phyloP scores from a whole-genome alignment of 2,888 invertebrate species.

The Vanessa cardui region DNA sequence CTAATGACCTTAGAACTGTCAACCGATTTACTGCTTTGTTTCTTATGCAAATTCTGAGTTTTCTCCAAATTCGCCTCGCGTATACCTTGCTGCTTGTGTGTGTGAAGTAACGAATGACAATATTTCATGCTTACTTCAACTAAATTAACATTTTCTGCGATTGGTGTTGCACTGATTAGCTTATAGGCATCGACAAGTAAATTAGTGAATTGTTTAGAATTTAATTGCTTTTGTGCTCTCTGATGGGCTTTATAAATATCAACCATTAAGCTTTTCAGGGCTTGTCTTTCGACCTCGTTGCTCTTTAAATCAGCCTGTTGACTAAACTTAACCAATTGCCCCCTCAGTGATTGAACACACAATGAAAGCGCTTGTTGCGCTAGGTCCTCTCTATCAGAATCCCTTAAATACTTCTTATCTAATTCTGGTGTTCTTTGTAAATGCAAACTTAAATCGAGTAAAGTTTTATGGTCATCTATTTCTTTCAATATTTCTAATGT shows the following conservation, averaged over 20 bases:
- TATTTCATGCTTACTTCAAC: conserved; percentile 87
- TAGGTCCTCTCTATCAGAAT: conserved; percentile 91
- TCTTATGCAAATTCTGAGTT: conserved; percentile 66
- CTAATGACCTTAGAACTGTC: conserved; percentile 51
- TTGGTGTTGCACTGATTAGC: conserved; percentile 83
- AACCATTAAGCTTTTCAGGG: conserved; percentile 77
- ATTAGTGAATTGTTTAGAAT: conserved; percentile 83
- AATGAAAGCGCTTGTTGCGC: conserved; percentile 90
- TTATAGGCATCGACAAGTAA: conserved; percentile 88
- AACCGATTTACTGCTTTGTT: conserved; percentile 57
- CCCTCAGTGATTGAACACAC: conserved; percentile 87
- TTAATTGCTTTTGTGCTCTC: conserved; percentile 85
- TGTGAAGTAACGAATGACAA: conserved; percentile 85
- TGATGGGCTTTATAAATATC: conserved; percentile 87
- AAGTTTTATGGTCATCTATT: conserved; percentile 89
- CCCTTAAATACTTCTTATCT: conserved; percentile 94
- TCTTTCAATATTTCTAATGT: conserved; percentile 91
- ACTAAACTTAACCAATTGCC: conserved; percentile 81
- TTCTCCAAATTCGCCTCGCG: conserved; percentile 63
- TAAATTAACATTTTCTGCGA: conserved; percentile 84
- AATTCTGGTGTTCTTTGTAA: conserved; percentile 91
- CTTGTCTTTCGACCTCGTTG: conserved; percentile 74
- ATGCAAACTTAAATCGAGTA: conserved; percentile 91
- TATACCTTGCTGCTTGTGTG: background rate
- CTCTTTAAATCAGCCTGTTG: conserved; percentile 74